These are phyloP conservation scores for Harpegnathos saltator DNA, from an alignment of 1,140 invertebrate species.

Conservation along the genomic window DNA sequence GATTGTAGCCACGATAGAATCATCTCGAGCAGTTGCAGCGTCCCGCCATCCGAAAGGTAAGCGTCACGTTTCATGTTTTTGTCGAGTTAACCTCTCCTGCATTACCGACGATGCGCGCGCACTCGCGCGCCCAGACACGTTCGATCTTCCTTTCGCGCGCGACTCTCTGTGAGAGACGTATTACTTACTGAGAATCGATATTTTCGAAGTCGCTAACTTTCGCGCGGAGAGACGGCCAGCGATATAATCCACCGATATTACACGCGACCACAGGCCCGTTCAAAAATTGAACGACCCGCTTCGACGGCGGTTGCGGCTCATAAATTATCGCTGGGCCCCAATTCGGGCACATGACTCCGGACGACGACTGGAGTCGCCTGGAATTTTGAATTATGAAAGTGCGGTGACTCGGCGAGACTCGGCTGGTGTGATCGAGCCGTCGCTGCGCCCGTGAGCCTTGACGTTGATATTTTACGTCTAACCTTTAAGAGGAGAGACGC, in stretches of 20 bases:
- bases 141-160: too few species aligned
- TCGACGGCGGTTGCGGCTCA: slow-evolving; percentile 66
- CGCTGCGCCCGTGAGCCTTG: slow-evolving; percentile 21
- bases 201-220: slow-evolving; percentile 53
- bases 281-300: slow-evolving; percentile 64
- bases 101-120: too few species aligned
- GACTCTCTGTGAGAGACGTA: slow-evolving; percentile 38
- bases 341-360: slow-evolving; percentile 61
- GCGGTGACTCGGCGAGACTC: slow-evolving; percentile 67
- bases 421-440: slow-evolving; percentile 55
- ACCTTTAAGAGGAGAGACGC: not conserved
- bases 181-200: slow-evolving; percentile 37
- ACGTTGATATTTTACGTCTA: slow-evolving; percentile 61
- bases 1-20: too few species aligned
- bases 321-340: slow-evolving; percentile 73
- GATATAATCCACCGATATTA: slow-evolving; percentile 52
- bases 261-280: slow-evolving; percentile 42
- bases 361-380: slow-evolving; percentile 58
- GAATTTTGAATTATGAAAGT: slow-evolving; percentile 64
- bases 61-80: too few species aligned
- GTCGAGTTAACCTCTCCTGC: too few species aligned
- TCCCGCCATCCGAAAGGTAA: too few species aligned
- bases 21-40: too few species aligned
- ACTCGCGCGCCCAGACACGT: too few species aligned
- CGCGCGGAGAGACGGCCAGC: slow-evolving; percentile 11